Evolutionary conservation across 2,797 vertebrate genomes (phyloP).

Genomic region (Bovichtus variegatus): DNA sequence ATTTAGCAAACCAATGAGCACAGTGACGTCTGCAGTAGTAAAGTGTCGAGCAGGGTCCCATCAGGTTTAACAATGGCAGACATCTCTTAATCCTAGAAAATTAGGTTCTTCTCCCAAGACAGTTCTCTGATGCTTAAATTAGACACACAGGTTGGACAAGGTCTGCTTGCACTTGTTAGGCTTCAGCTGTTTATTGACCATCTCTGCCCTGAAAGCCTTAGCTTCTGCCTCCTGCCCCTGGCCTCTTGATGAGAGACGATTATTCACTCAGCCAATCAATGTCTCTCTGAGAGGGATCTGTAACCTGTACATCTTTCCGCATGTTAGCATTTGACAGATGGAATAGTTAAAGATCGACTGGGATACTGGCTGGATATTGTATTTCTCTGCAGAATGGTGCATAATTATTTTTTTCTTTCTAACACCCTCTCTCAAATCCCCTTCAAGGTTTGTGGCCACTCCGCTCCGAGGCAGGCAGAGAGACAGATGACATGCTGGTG

Average conservation of each 20-base stretch:
- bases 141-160: conserved; percentile 57
- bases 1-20: conserved; percentile 33
- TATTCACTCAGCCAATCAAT: conserved; percentile 75
- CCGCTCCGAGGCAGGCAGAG: conserved; percentile 91
- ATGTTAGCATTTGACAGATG: conserved; percentile 47
- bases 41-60: conserved; percentile 38
- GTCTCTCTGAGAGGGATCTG: conserved; percentile 33
- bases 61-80: conserved; percentile 42
- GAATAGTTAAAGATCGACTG: conserved; percentile 19
- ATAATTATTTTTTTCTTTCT: conserved; percentile 23
- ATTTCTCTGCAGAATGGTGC: conserved; percentile 17
- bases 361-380: background rate
- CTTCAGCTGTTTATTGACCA: conserved; percentile 74
- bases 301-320: conserved; percentile 29
- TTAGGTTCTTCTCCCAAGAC: conserved; percentile 48
- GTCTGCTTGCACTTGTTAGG: conserved; percentile 64
- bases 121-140: conserved; percentile 48
- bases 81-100: conserved; percentile 59
- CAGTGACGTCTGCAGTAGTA: conserved; percentile 7
- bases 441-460: conserved; percentile 94
- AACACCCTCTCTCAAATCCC: conserved; percentile 18
- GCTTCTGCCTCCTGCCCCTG: conserved; percentile 39
- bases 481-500: conserved; percentile 96
- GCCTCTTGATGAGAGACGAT: conserved; percentile 67
- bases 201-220: conserved; percentile 56